phyloP scores from a whole-genome alignment of 2,113 vertebrate genomes.

The Irena cyanogastra region DNA sequence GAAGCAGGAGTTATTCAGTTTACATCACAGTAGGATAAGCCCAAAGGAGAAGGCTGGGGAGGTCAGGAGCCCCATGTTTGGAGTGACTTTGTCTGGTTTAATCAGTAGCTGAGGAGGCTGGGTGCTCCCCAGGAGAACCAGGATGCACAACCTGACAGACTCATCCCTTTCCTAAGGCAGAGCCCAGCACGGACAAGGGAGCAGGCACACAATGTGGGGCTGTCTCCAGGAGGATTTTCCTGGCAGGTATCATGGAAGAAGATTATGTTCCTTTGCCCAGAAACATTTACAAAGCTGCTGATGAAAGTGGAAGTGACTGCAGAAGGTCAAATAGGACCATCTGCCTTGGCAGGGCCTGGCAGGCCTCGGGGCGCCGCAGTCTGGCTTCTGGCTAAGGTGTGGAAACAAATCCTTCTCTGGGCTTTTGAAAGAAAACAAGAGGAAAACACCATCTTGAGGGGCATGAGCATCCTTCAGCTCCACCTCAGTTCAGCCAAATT shows the following conservation, averaged over 20 bases:
- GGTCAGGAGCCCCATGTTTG: neutral
- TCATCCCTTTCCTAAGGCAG: neutral
- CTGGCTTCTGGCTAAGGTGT: neutral
- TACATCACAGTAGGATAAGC: neutral
- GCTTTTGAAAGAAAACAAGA: neutral
- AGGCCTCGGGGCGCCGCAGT: neutral
- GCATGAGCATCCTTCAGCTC: neutral
- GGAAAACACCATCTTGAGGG: neutral
- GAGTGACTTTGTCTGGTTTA: neutral
- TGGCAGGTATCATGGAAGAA: neutral
- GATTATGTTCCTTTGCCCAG: neutral
- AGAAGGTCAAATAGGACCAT: neutral
- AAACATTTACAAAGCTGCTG: neutral
- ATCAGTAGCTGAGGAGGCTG: neutral
- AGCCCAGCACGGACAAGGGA: neutral
- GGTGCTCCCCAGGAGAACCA: neutral
- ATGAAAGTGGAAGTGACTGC: neutral
- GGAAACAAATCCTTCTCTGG: neutral
- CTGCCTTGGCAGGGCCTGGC: neutral
- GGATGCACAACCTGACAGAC: neutral
- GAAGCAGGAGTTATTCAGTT: neutral
- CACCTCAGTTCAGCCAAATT: neutral
- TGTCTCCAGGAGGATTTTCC: neutral
- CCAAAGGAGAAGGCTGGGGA: neutral
- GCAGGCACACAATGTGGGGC: neutral